Evolutionary conservation across 2,113 vertebrate species (phyloP).

Genomic region (Equus przewalskii): DNA sequence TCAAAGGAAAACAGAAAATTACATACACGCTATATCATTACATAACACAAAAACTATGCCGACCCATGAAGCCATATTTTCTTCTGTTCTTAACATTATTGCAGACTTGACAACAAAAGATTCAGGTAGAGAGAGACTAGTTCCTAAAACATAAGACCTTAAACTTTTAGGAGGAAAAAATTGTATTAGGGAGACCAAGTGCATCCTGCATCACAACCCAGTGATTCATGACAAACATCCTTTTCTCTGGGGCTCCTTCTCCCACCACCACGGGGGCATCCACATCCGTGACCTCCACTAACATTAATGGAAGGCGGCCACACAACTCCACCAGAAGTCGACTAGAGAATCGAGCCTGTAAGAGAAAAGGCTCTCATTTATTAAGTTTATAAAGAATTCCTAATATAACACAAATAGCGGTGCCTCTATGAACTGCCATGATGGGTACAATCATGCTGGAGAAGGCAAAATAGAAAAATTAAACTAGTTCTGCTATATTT

Average conservation of each 20-base stretch:
- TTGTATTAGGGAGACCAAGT: conserved; percentile 43
- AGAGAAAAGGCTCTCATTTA: conserved; percentile 77
- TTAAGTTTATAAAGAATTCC: conserved; percentile 84
- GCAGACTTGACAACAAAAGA: not conserved
- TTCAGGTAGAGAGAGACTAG: not conserved
- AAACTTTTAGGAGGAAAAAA: conserved; percentile 24
- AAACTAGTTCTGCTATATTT: conserved; percentile 82
- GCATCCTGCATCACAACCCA: conserved; percentile 31
- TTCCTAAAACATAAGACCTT: conserved; percentile 30
- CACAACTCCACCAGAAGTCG: conserved; percentile 70
- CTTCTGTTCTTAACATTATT: conserved; percentile 4
- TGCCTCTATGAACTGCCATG: conserved; percentile 83
- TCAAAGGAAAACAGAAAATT: conserved; percentile 39
- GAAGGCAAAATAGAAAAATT: conserved; percentile 81
- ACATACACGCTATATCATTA: not conserved
- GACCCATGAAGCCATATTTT: not conserved
- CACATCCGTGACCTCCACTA: conserved; percentile 76
- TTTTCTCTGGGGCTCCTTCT: conserved; percentile 77
- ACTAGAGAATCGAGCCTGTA: conserved; percentile 47
- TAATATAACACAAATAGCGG: conserved; percentile 83
- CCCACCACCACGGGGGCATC: conserved; percentile 62
- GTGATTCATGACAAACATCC: conserved; percentile 74
- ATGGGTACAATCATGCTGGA: conserved; percentile 77
- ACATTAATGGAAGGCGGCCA: conserved; percentile 80
- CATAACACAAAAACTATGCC: conserved; percentile 25